Evolutionary conservation across 2,797 vertebrate species (phyloP).

Genomic region (Neoniphon sammara): DNA sequence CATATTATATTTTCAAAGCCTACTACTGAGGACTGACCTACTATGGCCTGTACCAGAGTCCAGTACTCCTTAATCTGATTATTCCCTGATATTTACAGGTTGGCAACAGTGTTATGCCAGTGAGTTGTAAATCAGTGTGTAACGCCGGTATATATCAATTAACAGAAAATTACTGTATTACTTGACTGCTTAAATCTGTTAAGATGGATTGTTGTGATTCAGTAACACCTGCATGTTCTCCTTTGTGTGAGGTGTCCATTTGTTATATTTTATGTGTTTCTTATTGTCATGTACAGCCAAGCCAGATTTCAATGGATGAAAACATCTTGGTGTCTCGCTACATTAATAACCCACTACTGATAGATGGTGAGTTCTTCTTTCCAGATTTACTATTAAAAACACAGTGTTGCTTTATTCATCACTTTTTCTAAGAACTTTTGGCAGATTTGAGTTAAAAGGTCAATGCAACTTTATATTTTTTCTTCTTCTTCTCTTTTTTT

Average conservation of each 20-base stretch:
- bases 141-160: constrained; percentile 12
- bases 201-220: background rate
- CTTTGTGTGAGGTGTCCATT: constrained; percentile 15
- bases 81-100: constrained; percentile 62
- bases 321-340: constrained; percentile 97
- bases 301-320: constrained; percentile 93
- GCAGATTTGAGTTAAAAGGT: background rate
- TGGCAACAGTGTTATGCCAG: constrained; percentile 51
- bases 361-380: constrained; percentile 89
- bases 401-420: background rate
- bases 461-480: background rate
- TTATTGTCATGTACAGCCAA: constrained; percentile 84
- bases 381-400: background rate
- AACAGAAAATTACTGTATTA: background rate
- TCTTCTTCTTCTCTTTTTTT: constrained; percentile 45
- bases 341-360: constrained; percentile 94
- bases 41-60: constrained; percentile 56
- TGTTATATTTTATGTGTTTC: constrained; percentile 15
- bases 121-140: constrained; percentile 40
- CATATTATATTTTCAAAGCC: constrained; percentile 76
- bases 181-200: constrained; percentile 12
- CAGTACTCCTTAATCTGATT: constrained; percentile 47
- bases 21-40: constrained; percentile 69
- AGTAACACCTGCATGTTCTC: constrained; percentile 13
- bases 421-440: background rate